Evolutionary conservation across 64 coral and sea anemone genomes (phyloP).

Genomic region (Montipora capricornis): DNA sequence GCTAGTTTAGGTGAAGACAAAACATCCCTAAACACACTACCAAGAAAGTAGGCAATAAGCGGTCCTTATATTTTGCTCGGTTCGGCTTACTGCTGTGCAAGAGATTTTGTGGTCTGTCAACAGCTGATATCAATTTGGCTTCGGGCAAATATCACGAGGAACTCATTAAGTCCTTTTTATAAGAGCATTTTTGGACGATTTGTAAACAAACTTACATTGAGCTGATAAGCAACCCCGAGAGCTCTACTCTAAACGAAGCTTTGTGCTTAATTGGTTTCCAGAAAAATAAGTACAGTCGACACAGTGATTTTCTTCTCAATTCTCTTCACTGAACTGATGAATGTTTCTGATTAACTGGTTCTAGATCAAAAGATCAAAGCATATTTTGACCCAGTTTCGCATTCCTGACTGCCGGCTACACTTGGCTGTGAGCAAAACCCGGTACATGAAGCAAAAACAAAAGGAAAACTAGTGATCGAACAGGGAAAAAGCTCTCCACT

Average conservation of each 20-base stretch:
- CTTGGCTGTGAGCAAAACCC: neutral
- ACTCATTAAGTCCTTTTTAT: neutral
- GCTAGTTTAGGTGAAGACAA: too few species aligned
- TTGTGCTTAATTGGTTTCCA: too few species aligned
- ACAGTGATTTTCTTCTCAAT: neutral
- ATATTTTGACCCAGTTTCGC: neutral
- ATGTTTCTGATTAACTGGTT: neutral
- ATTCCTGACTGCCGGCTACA: neutral
- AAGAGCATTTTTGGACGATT: neutral
- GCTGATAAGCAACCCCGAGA: neutral
- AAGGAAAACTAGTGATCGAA: slow-evolving; percentile 9
- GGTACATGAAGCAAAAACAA: neutral
- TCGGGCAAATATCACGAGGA: slow-evolving; percentile 29
- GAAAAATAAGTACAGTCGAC: neutral
- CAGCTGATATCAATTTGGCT: neutral
- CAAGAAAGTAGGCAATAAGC: too few species aligned
- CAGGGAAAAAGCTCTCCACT: neutral
- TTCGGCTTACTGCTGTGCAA: too few species aligned
- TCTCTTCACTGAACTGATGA: neutral
- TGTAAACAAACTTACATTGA: neutral
- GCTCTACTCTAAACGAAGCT: neutral
- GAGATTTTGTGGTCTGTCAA: slow-evolving; percentile 1
- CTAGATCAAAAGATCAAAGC: slow-evolving; percentile 21
- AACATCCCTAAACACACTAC: too few species aligned
- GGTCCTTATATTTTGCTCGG: too few species aligned